Base-by-base conservation (phyloP, 1,140 invertebrate species). In the Thaumetopoea pityocampa region DNA sequence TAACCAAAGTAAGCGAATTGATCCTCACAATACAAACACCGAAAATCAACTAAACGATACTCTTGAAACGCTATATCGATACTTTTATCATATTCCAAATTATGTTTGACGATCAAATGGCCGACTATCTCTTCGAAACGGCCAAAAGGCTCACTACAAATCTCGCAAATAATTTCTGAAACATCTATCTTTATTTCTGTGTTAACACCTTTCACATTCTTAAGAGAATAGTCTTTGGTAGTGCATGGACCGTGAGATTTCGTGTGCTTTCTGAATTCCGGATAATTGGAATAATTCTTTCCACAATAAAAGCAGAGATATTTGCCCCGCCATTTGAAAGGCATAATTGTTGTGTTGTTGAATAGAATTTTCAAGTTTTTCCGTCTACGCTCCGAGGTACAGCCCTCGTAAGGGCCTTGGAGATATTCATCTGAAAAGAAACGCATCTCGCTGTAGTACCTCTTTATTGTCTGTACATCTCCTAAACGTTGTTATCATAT, bases 281-380 rank as follows among this genome's bases (percentile, higher is more conserved):
- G 10, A 36, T 82, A 77, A 23, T 74, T 58, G 0, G 42, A 14
- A 35, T 52, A 69, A n/a, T 38, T 58, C 43, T 71, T 51, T 2
- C 65, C 65, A 43, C 76, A 82, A 45, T 74, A 78, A 47, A 80
- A 82, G 46, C 78, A 82, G 1, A 63, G 42, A 32, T 67, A 78
- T 43, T 49, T 67, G 9, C 67, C 64, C 6, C 63, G 46, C 79
- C 79, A 80, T 68, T 80, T 83, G 52, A 83, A 83, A 6, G 79
- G 79, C 16, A 80, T 58, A 24, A 83, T 60, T 4, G 69, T 58
- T 0, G 71, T 80, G 49, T 67, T 61, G 59, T 83, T 74, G 70
- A 80, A 83, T 11, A 83, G 46, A 18, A 67, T 69, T 74, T 66
- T 62, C 54, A 78, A 60, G 54, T 81, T 81, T 62, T 68, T 58